Percentiles rank a stretch among this genome's conserved stretches.
Evolutionary conservation across 2,888 invertebrate genomes (phyloP).

Genomic region (Auanema sp.): DNA sequence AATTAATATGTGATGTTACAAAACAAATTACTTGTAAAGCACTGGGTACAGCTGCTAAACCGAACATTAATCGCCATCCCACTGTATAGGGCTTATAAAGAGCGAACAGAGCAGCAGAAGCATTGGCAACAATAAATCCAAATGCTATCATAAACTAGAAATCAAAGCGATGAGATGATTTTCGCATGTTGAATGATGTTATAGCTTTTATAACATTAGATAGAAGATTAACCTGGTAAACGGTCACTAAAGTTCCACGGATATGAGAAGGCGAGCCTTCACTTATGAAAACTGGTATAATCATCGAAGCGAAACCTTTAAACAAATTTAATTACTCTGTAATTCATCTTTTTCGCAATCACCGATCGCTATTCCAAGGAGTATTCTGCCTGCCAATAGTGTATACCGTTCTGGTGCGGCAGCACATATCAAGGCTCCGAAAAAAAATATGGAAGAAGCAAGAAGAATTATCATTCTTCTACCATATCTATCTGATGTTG

Average conservation of each 20-base stretch:
- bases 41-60: slow-evolving; percentile 67
- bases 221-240: slow-evolving; percentile 40
- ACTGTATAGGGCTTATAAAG: slow-evolving; percentile 63
- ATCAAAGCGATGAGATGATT: slow-evolving; percentile 60
- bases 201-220: background rate
- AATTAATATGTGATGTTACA: background rate
- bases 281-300: slow-evolving; percentile 70
- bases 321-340: no score
- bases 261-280: slow-evolving; percentile 68
- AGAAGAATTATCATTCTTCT: slow-evolving; percentile 68
- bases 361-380: slow-evolving; percentile 59
- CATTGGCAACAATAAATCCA: slow-evolving; percentile 70
- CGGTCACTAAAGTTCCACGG: slow-evolving; percentile 69
- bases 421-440: slow-evolving; percentile 67
- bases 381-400: slow-evolving; percentile 50
- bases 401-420: slow-evolving; percentile 46
- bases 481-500: slow-evolving; percentile 68
- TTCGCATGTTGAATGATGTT: background rate
- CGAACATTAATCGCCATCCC: slow-evolving; percentile 71
- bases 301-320: slow-evolving; percentile 65
- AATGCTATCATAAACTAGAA: slow-evolving; percentile 65
- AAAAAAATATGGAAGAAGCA: slow-evolving; percentile 68
- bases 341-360: no score
- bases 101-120: slow-evolving; percentile 68
- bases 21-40: slow-evolving; percentile 25